phyloP scores from a whole-genome alignment of 2,113 vertebrate species.

The Pedionomus torquatus region DNA sequence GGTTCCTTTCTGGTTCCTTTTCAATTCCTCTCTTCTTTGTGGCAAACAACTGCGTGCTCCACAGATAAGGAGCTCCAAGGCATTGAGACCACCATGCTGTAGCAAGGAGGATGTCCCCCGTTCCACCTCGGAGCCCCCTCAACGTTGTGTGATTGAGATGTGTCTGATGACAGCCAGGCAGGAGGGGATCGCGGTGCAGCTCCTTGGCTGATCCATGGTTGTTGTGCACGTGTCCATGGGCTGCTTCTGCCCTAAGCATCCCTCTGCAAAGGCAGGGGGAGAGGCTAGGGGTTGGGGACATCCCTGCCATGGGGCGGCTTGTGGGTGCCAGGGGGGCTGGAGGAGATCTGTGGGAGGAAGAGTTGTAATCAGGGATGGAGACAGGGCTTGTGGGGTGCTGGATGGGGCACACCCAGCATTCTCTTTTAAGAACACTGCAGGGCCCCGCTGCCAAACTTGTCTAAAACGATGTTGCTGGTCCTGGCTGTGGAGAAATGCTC shows the following conservation, averaged over 20 bases:
- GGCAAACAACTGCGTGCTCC: not conserved
- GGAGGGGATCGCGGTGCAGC: not conserved
- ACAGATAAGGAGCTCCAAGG: not conserved
- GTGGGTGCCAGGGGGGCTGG: not conserved
- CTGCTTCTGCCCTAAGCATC: not conserved
- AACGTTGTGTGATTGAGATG: not conserved
- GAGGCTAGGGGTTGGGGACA: not conserved
- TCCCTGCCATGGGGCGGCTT: fast-evolving
- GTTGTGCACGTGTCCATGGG: fast-evolving
- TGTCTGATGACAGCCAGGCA: not conserved
- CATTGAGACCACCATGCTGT: not conserved
- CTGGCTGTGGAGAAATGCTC: fast-evolving
- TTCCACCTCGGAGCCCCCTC: fast-evolving
- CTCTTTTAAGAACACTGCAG: not conserved
- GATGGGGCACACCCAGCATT: not conserved
- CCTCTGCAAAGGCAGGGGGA: not conserved
- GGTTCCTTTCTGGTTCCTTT: not conserved
- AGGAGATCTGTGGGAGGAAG: not conserved
- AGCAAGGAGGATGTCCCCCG: not conserved
- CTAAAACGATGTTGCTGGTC: fast-evolving
- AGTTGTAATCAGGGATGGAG: not conserved
- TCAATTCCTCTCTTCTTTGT: not conserved
- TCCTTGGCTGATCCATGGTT: not conserved
- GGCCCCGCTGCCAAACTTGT: not conserved
- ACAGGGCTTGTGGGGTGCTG: not conserved